These are phyloP conservation scores for Albula goreensis DNA, from an alignment of 2,113 vertebrate genomes.

Conservation along the genomic window DNA sequence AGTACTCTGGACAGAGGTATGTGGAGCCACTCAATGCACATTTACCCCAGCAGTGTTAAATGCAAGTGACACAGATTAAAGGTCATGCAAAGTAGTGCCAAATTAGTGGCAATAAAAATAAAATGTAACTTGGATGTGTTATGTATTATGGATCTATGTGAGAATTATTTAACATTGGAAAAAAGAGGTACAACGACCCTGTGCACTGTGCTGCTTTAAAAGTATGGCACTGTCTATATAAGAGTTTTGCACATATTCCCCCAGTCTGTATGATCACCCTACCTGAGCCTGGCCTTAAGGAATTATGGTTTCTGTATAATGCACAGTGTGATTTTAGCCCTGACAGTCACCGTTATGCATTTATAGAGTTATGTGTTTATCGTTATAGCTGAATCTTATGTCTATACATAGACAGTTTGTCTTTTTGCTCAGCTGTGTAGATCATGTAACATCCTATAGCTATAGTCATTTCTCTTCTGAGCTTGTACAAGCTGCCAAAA, in stretches of 20 bases:
- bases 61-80: no score
- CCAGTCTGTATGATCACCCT: background rate
- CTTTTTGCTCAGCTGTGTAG: background rate
- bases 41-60: no score
- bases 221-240: background rate
- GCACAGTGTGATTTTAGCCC: background rate
- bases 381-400: background rate
- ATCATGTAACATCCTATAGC: background rate
- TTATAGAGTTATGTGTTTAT: background rate
- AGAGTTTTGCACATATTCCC: background rate
- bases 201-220: no score
- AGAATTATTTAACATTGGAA: no score
- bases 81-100: no score
- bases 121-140: no score
- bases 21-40: background rate
- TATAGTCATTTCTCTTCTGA: no score
- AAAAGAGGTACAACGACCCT: no score
- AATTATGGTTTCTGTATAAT: background rate
- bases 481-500: no score
- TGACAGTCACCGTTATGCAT: background rate
- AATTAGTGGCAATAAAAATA: no score
- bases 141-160: no score
- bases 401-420: background rate
- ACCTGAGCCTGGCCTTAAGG: background rate
- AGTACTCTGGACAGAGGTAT: slow-evolving; percentile 79